Evolutionary conservation across 2,113 vertebrate species (phyloP), one percentile per base, ranked within the genome.

Genomic region (Hystrix brachyura): DNA sequence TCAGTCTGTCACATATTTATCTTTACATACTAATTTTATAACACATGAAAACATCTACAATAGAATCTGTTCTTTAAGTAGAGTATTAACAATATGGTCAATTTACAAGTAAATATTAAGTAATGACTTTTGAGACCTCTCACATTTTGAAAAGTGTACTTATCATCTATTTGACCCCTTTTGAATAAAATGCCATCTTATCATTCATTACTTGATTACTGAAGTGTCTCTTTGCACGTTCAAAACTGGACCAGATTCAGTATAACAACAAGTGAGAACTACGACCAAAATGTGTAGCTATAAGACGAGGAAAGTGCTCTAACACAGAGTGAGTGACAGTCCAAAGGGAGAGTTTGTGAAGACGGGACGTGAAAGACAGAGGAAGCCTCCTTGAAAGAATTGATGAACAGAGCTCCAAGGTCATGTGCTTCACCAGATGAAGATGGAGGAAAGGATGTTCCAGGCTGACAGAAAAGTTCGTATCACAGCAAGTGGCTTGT

Each of bases 341-440:
- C 27, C 29, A 55, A 64, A 57, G 7, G 5, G 38, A 88, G 3
- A 7, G 1, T 1, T 6, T 34, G 1, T 0, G 1, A 53, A 17
- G 27, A 10, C 17, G 94, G 65, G 5, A 32, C 19, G 53, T 71
- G 27, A 84, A 46, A 72, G 11, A 13, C 29, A 34, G 19, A 69
- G 60, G 6, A 27, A 59, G 17, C 3, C 19, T 62, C 34, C 7
- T 59, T 80, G 51, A 8, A 91, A 87, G 23, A 92, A 83, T 1
- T 7, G 23, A 8, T 32, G 53, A 51, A 13, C 12, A 38, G 51
- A 71, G 18, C 64, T 46, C 6, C 19, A 8, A 46, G 17, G n/a
- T 34, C 21, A 3, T 13, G 11, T 0, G 2, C 3, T 46, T 69
- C 14, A 4, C 29, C 23, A 15, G 55, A n/a, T 21, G 7, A 87